Evolutionary conservation across 2,797 vertebrate genomes (phyloP).

Genomic region (Euthynnus affinis): DNA sequence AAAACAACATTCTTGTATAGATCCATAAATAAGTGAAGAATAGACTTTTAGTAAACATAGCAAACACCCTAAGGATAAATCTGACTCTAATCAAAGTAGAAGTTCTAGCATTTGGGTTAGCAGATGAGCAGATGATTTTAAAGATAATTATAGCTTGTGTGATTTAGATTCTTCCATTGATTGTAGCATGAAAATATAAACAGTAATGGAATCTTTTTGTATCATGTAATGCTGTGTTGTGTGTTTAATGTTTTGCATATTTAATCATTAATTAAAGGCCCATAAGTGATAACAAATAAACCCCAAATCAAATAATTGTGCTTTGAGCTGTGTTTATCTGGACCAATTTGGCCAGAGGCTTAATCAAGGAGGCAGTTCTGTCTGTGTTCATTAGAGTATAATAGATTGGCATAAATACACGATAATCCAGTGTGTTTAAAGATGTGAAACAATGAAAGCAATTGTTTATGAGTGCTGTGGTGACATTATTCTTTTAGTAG

Average conservation of each 20-base stretch:
- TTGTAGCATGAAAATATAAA: neutral
- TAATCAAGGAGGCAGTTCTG: slow-evolving; percentile 28
- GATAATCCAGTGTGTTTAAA: slow-evolving; percentile 24
- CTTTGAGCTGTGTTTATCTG: slow-evolving; percentile 30
- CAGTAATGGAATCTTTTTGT: neutral
- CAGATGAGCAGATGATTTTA: neutral
- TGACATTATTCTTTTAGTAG: slow-evolving; percentile 5
- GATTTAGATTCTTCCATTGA: neutral
- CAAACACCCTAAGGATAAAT: neutral
- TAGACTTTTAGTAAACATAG: neutral
- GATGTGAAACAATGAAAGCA: slow-evolving; percentile 11
- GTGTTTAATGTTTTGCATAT: neutral
- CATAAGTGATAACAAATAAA: slow-evolving; percentile 23
- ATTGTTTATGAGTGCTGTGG: slow-evolving; percentile 8
- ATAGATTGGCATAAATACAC: slow-evolving; percentile 40
- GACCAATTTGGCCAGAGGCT: slow-evolving; percentile 35
- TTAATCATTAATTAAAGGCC: neutral
- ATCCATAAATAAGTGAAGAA: neutral
- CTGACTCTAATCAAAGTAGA: neutral
- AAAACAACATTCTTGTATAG: neutral
- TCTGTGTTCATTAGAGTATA: slow-evolving; percentile 39
- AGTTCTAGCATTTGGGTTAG: neutral
- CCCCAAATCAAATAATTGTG: slow-evolving; percentile 15
- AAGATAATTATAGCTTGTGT: neutral
- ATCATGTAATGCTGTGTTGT: neutral